These are phyloP conservation scores for Eurois occulta DNA, from an alignment of 2,888 invertebrate genomes.

Conservation along the genomic window DNA sequence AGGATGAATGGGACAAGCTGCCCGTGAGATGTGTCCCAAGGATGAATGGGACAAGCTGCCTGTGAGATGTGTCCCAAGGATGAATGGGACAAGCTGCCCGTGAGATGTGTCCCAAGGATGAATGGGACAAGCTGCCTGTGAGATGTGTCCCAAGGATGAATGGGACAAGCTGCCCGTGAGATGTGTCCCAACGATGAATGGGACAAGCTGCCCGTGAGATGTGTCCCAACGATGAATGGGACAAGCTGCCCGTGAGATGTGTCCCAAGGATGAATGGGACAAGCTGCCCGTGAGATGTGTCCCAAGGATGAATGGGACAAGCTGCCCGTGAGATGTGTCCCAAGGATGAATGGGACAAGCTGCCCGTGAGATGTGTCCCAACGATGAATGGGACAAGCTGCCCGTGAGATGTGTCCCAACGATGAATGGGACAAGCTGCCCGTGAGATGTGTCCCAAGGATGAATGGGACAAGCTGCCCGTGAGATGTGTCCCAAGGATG, in stretches of 20 bases:
- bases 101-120: neutral
- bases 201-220: no score
- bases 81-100: neutral
- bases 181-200: neutral
- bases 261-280: neutral
- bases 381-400: neutral
- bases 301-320: neutral
- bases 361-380: no score
- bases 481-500: neutral
- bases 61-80: no score
- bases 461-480: neutral
- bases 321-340: no score
- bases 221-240: neutral
- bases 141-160: neutral
- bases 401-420: neutral
- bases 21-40: neutral
- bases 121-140: neutral
- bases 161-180: neutral
- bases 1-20: neutral
- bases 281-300: no score
- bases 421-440: neutral
- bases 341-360: neutral
- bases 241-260: neutral
- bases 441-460: no score
- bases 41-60: neutral